A percentile compares a stretch with the other conserved stretches of the same genome.
Evolutionary conservation across 2,888 invertebrate genomes (phyloP).

Genomic region (Diarsia dahlii): DNA sequence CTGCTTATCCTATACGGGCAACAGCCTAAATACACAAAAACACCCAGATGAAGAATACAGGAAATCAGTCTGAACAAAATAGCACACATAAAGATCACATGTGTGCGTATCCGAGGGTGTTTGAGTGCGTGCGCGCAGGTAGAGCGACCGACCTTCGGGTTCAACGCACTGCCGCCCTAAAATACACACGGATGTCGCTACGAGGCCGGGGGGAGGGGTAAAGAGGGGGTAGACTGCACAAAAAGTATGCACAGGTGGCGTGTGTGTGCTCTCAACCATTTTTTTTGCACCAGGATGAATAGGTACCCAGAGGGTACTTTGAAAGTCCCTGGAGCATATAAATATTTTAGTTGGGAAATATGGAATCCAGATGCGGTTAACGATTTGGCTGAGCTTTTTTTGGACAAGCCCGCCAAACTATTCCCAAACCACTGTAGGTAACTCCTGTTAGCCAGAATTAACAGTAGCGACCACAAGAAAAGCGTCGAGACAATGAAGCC

Average conservation of each 20-base stretch:
- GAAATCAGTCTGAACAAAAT: slow-evolving; percentile 37
- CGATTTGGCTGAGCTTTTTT: no score
- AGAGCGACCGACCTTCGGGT: slow-evolving; percentile 77
- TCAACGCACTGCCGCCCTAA: slow-evolving; percentile 74
- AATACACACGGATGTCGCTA: slow-evolving; percentile 67
- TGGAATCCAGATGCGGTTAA: slow-evolving; percentile 1
- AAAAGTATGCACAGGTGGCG: slow-evolving; percentile 54
- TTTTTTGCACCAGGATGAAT: slow-evolving; percentile 11
- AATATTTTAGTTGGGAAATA: background rate
- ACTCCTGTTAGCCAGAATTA: no score
- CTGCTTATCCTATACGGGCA: background rate
- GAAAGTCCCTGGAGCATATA: background rate
- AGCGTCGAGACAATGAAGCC: no score
- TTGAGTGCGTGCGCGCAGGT: slow-evolving; percentile 69
- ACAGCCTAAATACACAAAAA: background rate
- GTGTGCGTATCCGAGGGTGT: slow-evolving; percentile 36
- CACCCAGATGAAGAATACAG: background rate
- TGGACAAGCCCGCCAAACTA: no score
- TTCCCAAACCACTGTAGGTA: no score
- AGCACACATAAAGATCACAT: slow-evolving; percentile 30
- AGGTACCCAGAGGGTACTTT: background rate
- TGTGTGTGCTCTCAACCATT: slow-evolving; percentile 7
- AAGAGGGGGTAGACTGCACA: slow-evolving; percentile 22
- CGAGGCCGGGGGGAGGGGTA: slow-evolving; percentile 17
- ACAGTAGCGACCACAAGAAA: no score